Evolutionary conservation across 1,140 invertebrate genomes (phyloP), one percentile per base, ranked within the genome.

Genomic region (Conopomorpha cramerella): DNA sequence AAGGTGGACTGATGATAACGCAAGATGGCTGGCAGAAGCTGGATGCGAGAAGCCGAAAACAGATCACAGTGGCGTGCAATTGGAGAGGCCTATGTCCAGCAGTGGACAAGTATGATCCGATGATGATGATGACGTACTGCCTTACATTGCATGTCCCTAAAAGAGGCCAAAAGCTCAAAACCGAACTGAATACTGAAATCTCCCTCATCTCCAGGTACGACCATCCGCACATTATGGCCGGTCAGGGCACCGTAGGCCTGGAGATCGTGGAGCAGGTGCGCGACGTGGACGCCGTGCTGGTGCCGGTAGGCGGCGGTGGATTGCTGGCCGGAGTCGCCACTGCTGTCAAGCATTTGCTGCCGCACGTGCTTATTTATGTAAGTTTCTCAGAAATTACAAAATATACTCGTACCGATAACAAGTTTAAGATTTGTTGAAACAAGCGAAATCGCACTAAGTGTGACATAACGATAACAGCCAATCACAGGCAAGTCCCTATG

Each of bases 151-250:
- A n/a, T n/a, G n/a, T n/a, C n/a, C n/a, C n/a, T n/a, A n/a, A n/a
- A n/a, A n/a, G n/a, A n/a, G n/a, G n/a, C n/a, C n/a, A n/a, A n/a
- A n/a, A n/a, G n/a, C n/a, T n/a, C n/a, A n/a, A n/a, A n/a, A n/a
- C n/a, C n/a, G n/a, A n/a, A n/a, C n/a, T n/a, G n/a, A n/a, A n/a
- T n/a, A n/a, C n/a, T n/a, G n/a, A n/a, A n/a, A n/a, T n/a, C n/a
- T n/a, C n/a, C n/a, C 19, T 29, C 3, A 29, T 56, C 3, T 56
- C 44, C 53, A 92, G 91, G 1, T 95, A 95, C 58, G 94, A 96
- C 70, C 91, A 96, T 72, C 93, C 93, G 0, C 84, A 95, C 51
- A 94, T 97, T 26, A 87, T 97, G 72, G 92, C 94, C 2, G 95
- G 94, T 0, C 93, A 96, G 71, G 95, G 95, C 7, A 96, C 93